Conservation (phyloP, 2,113 vertebrate species). For the Agelaius tricolor region DNA sequence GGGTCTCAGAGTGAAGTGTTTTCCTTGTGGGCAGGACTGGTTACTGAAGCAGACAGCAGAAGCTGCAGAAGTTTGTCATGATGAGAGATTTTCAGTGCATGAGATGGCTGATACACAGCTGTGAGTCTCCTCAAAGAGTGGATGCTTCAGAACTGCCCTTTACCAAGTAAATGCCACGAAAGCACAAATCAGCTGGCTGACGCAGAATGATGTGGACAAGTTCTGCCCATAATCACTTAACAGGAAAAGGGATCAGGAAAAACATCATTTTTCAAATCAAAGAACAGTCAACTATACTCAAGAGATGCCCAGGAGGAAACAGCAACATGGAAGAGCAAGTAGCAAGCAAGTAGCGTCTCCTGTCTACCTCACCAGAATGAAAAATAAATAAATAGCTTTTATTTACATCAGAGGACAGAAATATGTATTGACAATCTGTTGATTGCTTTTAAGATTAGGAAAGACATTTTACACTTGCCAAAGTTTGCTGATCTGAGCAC, state of each 20-base stretch:
- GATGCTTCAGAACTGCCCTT: constrained; percentile 30
- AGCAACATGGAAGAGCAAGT: neutral
- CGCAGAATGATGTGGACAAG: neutral
- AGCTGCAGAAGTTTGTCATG: constrained; percentile 17
- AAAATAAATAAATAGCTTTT: neutral
- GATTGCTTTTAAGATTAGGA: neutral
- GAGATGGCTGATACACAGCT: neutral
- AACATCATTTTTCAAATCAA: neutral
- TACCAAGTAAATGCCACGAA: constrained; percentile 56
- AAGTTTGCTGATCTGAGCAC: neutral
- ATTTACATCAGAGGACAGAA: neutral
- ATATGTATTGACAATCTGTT: neutral
- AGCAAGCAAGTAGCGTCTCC: neutral
- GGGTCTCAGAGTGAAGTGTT: neutral
- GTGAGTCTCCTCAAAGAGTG: constrained; percentile 11
- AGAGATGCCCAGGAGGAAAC: neutral
- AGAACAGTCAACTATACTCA: neutral
- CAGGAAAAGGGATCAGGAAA: neutral
- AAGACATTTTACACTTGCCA: neutral
- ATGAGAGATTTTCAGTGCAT: constrained; percentile 1
- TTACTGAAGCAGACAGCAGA: neutral
- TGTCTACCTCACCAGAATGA: neutral
- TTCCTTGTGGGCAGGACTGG: constrained; percentile 12
- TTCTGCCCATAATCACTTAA: neutral
- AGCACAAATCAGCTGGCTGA: constrained; percentile 37